Percentiles rank a stretch among this genome's conserved stretches.
Evolutionary conservation across 2,797 vertebrate genomes (phyloP).

Genomic region (Alauda arvensis): DNA sequence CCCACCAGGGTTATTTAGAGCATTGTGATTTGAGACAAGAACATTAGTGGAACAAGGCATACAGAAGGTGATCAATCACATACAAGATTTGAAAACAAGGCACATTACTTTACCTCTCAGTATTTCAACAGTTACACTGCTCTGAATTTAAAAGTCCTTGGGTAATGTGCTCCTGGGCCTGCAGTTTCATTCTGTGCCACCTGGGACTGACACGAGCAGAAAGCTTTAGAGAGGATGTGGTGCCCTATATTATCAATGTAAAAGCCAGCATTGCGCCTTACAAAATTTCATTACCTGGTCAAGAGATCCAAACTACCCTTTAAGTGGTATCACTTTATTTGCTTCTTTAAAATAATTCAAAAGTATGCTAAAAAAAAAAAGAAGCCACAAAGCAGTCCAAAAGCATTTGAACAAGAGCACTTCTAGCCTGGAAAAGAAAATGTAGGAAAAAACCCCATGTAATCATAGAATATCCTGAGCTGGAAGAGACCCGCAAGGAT

Average conservation of each 20-base stretch:
- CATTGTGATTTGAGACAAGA: not conserved
- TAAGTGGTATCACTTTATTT: not conserved
- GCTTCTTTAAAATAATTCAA: not conserved
- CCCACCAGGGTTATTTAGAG: not conserved
- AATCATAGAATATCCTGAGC: not conserved
- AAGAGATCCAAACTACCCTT: not conserved
- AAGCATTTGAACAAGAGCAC: not conserved
- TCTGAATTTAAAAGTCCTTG: not conserved
- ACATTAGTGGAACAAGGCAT: not conserved
- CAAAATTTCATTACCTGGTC: not conserved
- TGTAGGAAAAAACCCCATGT: not conserved
- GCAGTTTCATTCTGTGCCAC: not conserved
- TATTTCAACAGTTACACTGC: not conserved
- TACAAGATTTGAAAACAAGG: not conserved
- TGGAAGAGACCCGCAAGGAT: not conserved
- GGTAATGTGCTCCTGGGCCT: not conserved
- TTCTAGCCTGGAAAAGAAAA: not conserved
- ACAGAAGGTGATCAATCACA: not conserved
- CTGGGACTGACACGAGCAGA: not conserved
- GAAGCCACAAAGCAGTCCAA: not conserved
- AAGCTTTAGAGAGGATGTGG: not conserved
- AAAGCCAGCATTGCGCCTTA: not conserved
- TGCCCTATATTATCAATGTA: not conserved
- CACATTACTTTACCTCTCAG: not conserved
- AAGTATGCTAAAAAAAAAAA: not conserved